Base-by-base conservation (phyloP, 2,888 invertebrate genomes). In the Pocota personata region DNA sequence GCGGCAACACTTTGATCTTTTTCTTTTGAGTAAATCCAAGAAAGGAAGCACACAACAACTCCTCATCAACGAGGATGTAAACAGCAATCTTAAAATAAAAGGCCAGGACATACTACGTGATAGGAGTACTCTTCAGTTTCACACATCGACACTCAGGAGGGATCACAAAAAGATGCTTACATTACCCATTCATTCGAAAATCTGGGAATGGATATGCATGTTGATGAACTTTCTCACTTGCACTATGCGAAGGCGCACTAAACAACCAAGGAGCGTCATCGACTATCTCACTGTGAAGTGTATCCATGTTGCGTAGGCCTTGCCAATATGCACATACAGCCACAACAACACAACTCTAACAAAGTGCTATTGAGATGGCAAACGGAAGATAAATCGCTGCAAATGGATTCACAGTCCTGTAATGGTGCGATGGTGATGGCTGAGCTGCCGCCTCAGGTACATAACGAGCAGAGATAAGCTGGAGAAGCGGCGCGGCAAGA, bases 361-460 rank as follows among this genome's bases (percentile, higher is more conserved):
- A 86, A 82, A 86, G 86, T 86, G 82, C 86, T 71, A 80, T 86
- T 82, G 67, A 86, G 86, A 86, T 86, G 82, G 86, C 82, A 86
- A 86, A 82, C 66, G 86, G 60, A 82, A 86, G 86, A 86, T 86
- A 86, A 86, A 86, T 86, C 82, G 86, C 76, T 67, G 71, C 86
- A 82, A 86, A 86, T 86, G 86, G 76, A 82, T 86, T 82, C 86
- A 77, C 86, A 86, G 82, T 86, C 86, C 82, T 86, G 82, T 77
- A 82, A 77, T 86, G 80, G 86, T 82, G 76, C 86, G 72, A 86
- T 86, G 76, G 82, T 86, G 82, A 82, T 82, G 82, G 79, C 43
- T 69, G 82, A 67, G 75, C 71, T 66, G 82, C 86, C 86, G 86
- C 86, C 82, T 82, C 86, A 72, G 82, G 82, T 82, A 82, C 82